Percentiles rank a stretch among this genome's conserved stretches.
Evolutionary conservation across 2,888 invertebrate genomes (phyloP).

Genomic region (Caenorhabditis sp.): DNA sequence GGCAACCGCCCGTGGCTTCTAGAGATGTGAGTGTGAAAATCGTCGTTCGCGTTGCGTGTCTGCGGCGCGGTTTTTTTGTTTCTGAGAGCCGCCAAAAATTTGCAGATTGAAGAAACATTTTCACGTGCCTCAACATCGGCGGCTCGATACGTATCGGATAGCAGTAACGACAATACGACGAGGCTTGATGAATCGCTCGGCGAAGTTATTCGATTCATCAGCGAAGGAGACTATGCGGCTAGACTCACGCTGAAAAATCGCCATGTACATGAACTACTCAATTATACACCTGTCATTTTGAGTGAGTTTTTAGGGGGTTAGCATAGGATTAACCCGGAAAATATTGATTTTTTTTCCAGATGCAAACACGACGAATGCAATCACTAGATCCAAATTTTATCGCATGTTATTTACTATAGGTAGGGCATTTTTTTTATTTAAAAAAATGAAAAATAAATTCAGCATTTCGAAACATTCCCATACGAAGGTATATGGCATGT

Average conservation of each 20-base stretch:
- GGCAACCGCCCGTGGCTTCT: neutral
- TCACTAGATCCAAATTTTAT: conserved; percentile 50
- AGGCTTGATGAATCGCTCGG: conserved; percentile 48
- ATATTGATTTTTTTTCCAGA: conserved; percentile 29
- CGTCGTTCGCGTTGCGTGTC: too few species aligned
- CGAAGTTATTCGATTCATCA: conserved; percentile 33
- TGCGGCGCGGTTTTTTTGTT: too few species aligned
- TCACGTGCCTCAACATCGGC: conserved; percentile 42
- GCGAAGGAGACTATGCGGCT: conserved; percentile 40
- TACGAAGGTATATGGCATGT: conserved; percentile 54
- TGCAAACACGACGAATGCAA: conserved; percentile 34
- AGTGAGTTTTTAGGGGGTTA: conserved; percentile 19
- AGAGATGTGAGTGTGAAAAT: conserved; percentile 1
- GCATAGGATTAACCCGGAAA: too few species aligned
- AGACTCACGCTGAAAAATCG: conserved; percentile 34
- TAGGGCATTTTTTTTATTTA: conserved; percentile 5
- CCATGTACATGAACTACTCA: conserved; percentile 39
- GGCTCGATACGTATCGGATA: conserved; percentile 41
- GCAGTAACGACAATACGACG: conserved; percentile 38
- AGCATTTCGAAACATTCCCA: conserved; percentile 53
- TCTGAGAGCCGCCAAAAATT: too few species aligned
- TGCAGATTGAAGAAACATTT: conserved; percentile 28
- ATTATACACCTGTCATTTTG: conserved; percentile 38
- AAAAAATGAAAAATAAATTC: neutral
- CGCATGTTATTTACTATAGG: conserved; percentile 53